Conservation (phyloP, 2,888 invertebrate genomes). For the Plebejus anna region DNA sequence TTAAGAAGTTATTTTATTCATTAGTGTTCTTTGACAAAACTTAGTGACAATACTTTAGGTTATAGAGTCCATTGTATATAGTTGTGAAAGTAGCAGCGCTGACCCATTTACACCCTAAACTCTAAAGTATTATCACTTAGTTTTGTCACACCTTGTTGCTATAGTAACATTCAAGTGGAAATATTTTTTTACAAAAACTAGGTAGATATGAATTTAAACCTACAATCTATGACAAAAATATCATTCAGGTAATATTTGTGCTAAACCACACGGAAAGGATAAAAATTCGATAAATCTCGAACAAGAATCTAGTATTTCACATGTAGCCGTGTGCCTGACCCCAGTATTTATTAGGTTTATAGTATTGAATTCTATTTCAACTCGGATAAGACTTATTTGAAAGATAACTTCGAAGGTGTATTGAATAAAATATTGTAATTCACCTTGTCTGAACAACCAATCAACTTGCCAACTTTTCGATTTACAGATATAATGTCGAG, state of each 20-base stretch:
- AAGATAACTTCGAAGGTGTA: conserved; percentile 5
- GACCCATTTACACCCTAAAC: too few relatives aligned
- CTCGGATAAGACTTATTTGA: conserved; percentile 10
- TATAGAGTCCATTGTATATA: too few relatives aligned
- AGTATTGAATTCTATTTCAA: conserved; percentile 1
- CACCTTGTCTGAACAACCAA: background rate
- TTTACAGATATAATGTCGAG: background rate
- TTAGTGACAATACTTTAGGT: too few relatives aligned
- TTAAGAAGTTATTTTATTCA: too few relatives aligned
- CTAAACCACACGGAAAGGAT: conserved; percentile 2
- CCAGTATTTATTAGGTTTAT: conserved; percentile 6
- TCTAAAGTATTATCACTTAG: too few relatives aligned
- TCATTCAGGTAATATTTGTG: background rate
- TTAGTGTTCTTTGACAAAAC: too few relatives aligned
- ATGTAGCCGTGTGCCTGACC: conserved; percentile 3
- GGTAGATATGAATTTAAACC: too few relatives aligned
- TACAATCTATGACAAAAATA: background rate
- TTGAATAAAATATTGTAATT: conserved; percentile 8
- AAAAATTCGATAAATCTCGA: conserved; percentile 15
- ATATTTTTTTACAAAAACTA: too few relatives aligned
- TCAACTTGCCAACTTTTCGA: background rate
- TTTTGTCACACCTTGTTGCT: too few relatives aligned
- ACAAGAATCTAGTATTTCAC: background rate
- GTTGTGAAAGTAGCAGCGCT: too few relatives aligned
- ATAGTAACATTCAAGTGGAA: too few relatives aligned